phyloP scores from a whole-genome alignment of 2,888 invertebrate genomes.

The Ceraclea dissimilis region DNA sequence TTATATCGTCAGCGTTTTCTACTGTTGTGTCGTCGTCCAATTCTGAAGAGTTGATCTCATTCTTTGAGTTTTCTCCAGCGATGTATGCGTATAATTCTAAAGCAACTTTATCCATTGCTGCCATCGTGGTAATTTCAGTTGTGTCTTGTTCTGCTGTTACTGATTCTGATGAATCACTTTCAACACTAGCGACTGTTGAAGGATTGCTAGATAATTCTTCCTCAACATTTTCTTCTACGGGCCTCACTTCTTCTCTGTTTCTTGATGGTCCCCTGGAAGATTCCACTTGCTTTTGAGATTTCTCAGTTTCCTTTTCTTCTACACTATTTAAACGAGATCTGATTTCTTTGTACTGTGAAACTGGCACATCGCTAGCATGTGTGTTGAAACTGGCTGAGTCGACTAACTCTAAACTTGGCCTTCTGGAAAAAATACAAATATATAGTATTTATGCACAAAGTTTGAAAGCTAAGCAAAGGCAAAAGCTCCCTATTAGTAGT shows the following conservation, averaged over 20 bases:
- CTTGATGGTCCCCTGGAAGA: slow-evolving; percentile 48
- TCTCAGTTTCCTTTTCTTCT: slow-evolving; percentile 38
- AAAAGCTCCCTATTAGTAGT: too few relatives aligned
- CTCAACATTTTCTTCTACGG: slow-evolving; percentile 32
- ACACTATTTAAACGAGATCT: slow-evolving; percentile 43
- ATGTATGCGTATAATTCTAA: slow-evolving; percentile 76
- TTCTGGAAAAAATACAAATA: slow-evolving; percentile 37
- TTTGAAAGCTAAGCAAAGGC: too few relatives aligned
- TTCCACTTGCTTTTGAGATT: slow-evolving; percentile 47
- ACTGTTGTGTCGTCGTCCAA: slow-evolving; percentile 38
- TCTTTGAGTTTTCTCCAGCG: slow-evolving; percentile 56
- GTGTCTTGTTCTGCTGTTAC: slow-evolving; percentile 39
- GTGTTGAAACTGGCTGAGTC: slow-evolving; percentile 79
- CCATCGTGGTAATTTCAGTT: slow-evolving; percentile 58
- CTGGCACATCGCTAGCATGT: slow-evolving; percentile 50
- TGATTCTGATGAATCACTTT: slow-evolving; percentile 36
- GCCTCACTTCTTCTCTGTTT: slow-evolving; percentile 46
- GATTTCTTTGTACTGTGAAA: slow-evolving; percentile 45
- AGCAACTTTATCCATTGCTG: slow-evolving; percentile 74
- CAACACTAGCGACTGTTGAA: slow-evolving; percentile 31
- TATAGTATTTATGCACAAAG: not conserved
- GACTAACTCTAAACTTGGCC: slow-evolving; percentile 72
- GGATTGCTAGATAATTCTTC: slow-evolving; percentile 23
- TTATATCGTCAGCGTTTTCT: slow-evolving; percentile 34
- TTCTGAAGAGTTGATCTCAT: slow-evolving; percentile 42